Evolutionary conservation across 2,113 vertebrate species (phyloP), one percentile per base, ranked within the genome.

Genomic region (Antennarius striatus): DNA sequence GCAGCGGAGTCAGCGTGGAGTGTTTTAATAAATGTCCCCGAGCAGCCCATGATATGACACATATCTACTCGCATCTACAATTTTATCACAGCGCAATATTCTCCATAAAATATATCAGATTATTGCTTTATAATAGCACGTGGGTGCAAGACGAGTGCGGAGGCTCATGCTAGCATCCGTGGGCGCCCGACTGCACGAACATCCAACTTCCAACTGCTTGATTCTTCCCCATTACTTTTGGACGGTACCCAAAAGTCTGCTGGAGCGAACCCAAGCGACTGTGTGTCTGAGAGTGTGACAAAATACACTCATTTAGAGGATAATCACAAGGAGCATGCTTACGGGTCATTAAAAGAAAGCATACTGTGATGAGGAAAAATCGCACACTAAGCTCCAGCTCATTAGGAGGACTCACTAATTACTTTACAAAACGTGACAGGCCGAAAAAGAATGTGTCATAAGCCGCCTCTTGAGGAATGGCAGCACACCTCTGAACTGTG

Each of bases 281-380:
- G 68, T 47, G 63, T 64, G 63, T 64, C 22, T 71, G 39, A 70
- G 62, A 76, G 68, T 84, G 85, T 75, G 71, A 86, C 75, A 81
- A 80, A 87, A 80, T 46, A 66, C 81, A 71, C 75, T 76, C 16
- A 66, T 83, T 83, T 78, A 59, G 80, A 82, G 75, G 72, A 81
- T 89, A 75, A 87, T 87, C 76, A 62, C 29, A 6, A 60, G 40
- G 67, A 74, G 66, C 68, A 54, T 69, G 68, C 73, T 88, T 73
- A 75, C 40, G 70, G 71, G 84, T 81, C 80, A 76, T 78, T 81
- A 81, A 75, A 73, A 49, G 55, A 57, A 79, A 71, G 68, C 59
- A 58, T 70, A 49, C 71, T 75, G 85, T 43, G 79, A 62, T 42
- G 29, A 57, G 71, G 63, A 69, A 36, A 4, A 78, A 52, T 65